phyloP scores from a whole-genome alignment of 2,797 vertebrate species.

The Botia kubotai region DNA sequence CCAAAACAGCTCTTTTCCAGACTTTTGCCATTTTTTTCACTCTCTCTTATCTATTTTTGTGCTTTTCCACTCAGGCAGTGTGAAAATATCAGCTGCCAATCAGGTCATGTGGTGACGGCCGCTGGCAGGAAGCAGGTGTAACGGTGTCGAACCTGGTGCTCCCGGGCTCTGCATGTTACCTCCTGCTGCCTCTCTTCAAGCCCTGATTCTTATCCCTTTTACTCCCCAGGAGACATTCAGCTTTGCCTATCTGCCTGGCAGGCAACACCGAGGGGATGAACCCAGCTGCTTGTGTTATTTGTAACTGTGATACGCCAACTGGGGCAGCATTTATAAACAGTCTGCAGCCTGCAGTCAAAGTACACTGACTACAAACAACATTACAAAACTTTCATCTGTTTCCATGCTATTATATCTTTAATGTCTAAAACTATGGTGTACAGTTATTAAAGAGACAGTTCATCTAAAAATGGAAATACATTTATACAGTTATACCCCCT shows the following conservation, averaged over 20 bases:
- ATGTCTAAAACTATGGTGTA: not conserved
- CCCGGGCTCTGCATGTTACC: not conserved
- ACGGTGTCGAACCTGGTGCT: constrained; percentile 23
- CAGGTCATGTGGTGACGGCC: not conserved
- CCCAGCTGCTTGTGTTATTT: constrained; percentile 43
- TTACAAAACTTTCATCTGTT: not conserved
- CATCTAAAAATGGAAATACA: not conserved
- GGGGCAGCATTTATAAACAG: constrained; percentile 32
- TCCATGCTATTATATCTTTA: not conserved
- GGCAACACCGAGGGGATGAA: constrained; percentile 31
- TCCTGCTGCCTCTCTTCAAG: constrained; percentile 15
- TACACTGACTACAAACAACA: not conserved
- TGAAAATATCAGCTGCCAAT: not conserved
- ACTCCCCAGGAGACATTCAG: constrained; percentile 13
- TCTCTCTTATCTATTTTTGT: not conserved
- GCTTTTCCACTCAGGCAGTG: not conserved
- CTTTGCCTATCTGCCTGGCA: constrained; percentile 37
- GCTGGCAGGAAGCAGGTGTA: constrained; percentile 16
- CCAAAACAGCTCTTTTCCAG: not conserved
- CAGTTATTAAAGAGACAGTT: not conserved
- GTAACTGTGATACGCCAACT: constrained; percentile 35
- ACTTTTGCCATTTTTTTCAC: not conserved
- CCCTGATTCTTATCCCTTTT: constrained; percentile 19
- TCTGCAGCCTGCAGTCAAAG: not conserved
- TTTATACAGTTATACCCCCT: no score